Conservation (phyloP, 2,113 vertebrate genomes). For the Podocnemis expansa region DNA sequence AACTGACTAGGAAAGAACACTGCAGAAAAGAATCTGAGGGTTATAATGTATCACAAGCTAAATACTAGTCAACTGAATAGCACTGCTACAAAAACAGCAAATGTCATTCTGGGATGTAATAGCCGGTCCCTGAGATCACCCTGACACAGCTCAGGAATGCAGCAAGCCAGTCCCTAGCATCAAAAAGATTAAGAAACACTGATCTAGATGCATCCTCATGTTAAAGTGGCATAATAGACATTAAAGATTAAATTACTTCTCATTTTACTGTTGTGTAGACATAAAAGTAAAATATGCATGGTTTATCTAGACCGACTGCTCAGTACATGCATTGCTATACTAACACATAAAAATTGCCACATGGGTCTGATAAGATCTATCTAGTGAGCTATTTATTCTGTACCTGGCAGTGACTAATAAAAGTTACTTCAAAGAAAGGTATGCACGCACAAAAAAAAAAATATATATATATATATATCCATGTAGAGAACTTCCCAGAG, state of each 20-base stretch:
- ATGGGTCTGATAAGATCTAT: background rate
- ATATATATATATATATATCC: too few relatives aligned
- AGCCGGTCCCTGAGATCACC: background rate
- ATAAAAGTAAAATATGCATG: background rate
- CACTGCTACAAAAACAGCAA: too few relatives aligned
- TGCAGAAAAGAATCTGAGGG: too few relatives aligned
- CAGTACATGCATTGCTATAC: background rate
- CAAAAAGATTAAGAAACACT: background rate
- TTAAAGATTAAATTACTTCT: background rate
- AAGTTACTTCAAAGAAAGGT: background rate
- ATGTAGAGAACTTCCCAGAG: background rate
- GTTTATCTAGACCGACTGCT: background rate
- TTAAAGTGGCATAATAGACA: background rate
- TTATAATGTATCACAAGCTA: too few relatives aligned
- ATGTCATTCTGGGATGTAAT: too few relatives aligned
- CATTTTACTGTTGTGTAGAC: background rate
- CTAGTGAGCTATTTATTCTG: background rate
- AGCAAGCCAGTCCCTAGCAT: background rate
- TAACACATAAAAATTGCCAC: background rate
- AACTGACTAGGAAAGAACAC: too few relatives aligned
- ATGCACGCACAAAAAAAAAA: background rate
- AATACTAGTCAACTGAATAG: too few relatives aligned
- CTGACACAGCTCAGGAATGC: background rate
- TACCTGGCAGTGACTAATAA: background rate
- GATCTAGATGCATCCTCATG: background rate